A percentile compares a stretch with the other conserved stretches of the same genome.
Evolutionary conservation across 2,797 vertebrate genomes (phyloP).

Genomic region (Chaetodon trifasciatus): DNA sequence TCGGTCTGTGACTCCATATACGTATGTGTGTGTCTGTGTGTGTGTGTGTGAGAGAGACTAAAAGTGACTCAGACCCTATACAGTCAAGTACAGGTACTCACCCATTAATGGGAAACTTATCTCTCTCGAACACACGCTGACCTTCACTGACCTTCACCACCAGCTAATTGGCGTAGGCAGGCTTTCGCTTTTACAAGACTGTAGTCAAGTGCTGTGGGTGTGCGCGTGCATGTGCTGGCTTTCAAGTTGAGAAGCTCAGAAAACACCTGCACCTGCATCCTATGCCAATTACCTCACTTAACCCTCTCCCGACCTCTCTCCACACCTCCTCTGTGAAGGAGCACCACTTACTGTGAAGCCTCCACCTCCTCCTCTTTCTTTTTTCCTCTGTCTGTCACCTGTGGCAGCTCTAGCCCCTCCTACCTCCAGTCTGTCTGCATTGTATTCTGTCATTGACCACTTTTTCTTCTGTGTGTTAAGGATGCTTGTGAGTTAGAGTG

Average conservation of each 20-base stretch:
- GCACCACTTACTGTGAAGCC: conserved; percentile 53
- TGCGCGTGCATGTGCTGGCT: conserved; percentile 37
- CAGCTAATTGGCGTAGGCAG: conserved; percentile 78
- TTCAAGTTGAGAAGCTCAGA: conserved; percentile 64
- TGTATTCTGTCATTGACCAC: conserved; percentile 6
- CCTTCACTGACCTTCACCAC: conserved; percentile 77
- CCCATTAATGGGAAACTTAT: conserved; percentile 81
- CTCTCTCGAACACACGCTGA: conserved; percentile 75
- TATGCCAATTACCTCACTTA: conserved; percentile 77
- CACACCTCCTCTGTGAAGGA: conserved; percentile 47
- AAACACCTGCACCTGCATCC: conserved; percentile 68
- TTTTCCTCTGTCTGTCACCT: conserved; percentile 44
- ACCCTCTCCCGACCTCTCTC: conserved; percentile 57
- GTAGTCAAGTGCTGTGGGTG: conserved; percentile 39
- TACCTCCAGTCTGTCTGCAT: background rate
- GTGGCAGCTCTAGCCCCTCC: conserved; percentile 14
- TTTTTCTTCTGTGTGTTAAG: conserved; percentile 17
- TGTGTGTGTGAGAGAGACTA: conserved; percentile 7
- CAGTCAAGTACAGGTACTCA: conserved; percentile 65
- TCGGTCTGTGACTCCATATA: conserved; percentile 7
- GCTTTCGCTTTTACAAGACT: conserved; percentile 68
- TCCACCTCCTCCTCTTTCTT: conserved; percentile 39
- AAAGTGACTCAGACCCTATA: conserved; percentile 55
- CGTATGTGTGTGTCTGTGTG: background rate
- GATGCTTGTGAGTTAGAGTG: conserved; percentile 34